Conservation (phyloP, 2,113 vertebrate genomes). For the Acanthochromis polyacanthus region DNA sequence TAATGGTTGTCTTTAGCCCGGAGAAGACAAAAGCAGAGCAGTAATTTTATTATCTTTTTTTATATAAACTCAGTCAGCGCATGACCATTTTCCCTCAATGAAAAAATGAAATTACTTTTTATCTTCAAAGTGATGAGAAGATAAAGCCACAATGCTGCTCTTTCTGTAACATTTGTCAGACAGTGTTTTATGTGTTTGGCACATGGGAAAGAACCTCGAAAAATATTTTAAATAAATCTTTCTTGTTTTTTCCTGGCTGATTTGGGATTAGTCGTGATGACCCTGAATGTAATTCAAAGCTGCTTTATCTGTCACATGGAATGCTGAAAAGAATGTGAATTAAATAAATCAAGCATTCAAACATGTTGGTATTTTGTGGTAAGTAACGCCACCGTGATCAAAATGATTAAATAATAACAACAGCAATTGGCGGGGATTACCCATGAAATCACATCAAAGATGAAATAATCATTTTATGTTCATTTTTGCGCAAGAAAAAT, state of each 20-base stretch:
- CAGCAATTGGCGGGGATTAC: not conserved
- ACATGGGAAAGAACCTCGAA: too few relatives aligned
- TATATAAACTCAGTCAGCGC: not conserved
- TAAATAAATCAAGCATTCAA: not conserved
- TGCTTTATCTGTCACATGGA: not conserved
- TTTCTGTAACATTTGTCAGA: too few relatives aligned
- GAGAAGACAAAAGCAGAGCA: not conserved
- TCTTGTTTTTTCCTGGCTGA: not conserved
- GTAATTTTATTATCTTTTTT: not conserved
- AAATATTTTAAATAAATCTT: too few relatives aligned
- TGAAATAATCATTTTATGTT: not conserved
- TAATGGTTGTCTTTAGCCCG: constrained; percentile 34
- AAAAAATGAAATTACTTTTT: not conserved
- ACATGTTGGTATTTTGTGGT: not conserved
- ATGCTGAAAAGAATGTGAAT: not conserved
- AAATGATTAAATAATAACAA: not conserved
- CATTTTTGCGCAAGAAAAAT: too few relatives aligned
- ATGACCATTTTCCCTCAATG: not conserved
- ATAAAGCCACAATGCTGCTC: not conserved
- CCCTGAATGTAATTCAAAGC: not conserved
- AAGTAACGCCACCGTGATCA: not conserved
- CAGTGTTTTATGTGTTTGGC: too few relatives aligned
- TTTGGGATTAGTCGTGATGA: not conserved
- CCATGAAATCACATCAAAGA: not conserved
- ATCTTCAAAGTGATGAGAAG: not conserved